phyloP scores from a whole-genome alignment of 2,888 invertebrate species.

The Coelinius sp. region DNA sequence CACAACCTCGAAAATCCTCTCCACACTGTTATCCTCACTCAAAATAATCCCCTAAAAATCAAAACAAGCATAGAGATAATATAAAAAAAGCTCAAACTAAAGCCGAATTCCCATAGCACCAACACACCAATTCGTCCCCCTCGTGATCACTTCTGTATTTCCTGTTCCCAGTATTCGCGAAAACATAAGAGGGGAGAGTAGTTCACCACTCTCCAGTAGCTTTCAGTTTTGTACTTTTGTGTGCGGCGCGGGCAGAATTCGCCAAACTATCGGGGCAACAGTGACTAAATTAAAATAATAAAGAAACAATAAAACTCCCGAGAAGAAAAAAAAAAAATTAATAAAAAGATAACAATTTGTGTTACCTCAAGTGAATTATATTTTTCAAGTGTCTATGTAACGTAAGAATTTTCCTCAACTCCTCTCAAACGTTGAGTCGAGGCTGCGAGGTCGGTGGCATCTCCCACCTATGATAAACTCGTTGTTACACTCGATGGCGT shows the following conservation, averaged over 20 bases:
- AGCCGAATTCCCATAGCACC: background rate
- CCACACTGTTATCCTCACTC: background rate
- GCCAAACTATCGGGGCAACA: constrained; percentile 35
- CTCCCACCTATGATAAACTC: constrained; percentile 1
- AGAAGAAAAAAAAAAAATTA: background rate
- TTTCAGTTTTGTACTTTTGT: constrained; percentile 54
- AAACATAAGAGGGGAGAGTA: background rate
- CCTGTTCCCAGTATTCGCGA: background rate
- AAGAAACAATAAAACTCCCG: constrained; percentile 7
- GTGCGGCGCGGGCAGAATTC: constrained; percentile 50
- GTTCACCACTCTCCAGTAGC: constrained; percentile 10
- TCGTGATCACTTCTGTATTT: constrained; percentile 3
- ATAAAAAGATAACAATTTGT: background rate
- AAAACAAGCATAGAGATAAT: background rate
- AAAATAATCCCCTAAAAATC: background rate
- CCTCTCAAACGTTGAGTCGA: too few species aligned
- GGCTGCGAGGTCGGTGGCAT: constrained; percentile 21
- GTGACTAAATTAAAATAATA: background rate
- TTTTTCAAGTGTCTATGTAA: constrained; percentile 17
- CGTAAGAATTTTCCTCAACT: background rate
- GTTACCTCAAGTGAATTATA: background rate
- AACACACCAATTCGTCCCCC: background rate
- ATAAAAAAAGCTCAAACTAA: background rate
- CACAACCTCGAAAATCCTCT: background rate
- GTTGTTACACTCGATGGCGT: constrained; percentile 13